These are phyloP conservation scores for Zelostemma sp. DNA, from an alignment of 1,140 invertebrate genomes.

Conservation along the genomic window DNA sequence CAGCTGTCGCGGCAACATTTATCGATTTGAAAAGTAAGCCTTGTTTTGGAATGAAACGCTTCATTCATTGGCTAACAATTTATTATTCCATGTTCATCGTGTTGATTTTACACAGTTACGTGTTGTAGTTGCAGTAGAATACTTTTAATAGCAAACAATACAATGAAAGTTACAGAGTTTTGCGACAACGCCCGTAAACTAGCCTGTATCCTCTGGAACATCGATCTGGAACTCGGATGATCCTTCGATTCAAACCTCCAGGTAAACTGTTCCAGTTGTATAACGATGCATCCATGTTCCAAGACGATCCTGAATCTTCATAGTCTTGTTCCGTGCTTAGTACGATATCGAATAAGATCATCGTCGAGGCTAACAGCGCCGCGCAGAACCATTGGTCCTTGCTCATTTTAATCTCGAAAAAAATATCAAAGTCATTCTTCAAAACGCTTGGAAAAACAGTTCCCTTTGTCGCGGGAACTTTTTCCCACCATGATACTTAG, in stretches of 20 bases:
- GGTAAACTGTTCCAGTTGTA: conserved; percentile 1
- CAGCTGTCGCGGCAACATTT: conserved; percentile 26
- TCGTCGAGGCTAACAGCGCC: not conserved
- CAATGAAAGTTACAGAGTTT: not conserved
- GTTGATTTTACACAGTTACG: not conserved
- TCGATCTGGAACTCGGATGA: not conserved
- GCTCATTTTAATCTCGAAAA: not conserved
- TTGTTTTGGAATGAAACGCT: not conserved
- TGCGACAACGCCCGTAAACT: conserved; percentile 1
- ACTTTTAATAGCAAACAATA: no score
- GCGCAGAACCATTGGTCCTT: not conserved
- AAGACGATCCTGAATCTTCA: not conserved
- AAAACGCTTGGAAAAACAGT: no score
- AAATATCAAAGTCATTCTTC: not conserved
- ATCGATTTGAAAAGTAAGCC: not conserved
- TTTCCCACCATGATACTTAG: no score
- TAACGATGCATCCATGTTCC: not conserved
- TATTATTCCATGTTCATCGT: not conserved
- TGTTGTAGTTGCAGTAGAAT: no score
- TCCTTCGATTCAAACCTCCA: not conserved
- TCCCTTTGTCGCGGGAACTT: no score
- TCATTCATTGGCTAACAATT: not conserved
- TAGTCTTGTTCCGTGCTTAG: not conserved
- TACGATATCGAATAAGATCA: conserved; percentile 1
- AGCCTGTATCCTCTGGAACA: not conserved